Evolutionary conservation across 37 sponge, comb jelly and placozoan genomes (phyloP).

Genomic region (Dysidea cf. avara): DNA sequence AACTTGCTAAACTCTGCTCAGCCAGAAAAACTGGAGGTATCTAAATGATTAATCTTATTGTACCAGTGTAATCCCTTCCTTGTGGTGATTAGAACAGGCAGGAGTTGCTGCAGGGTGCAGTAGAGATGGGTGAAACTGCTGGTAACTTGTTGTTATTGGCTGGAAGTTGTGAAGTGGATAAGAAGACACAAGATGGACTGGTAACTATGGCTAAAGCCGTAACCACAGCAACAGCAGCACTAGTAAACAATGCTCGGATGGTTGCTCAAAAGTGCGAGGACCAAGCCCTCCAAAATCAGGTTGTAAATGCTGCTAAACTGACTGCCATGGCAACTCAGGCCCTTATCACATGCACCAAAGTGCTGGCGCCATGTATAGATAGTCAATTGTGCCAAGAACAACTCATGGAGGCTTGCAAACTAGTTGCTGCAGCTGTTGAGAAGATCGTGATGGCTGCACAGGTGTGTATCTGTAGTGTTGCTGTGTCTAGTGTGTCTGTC

Average conservation of each 20-base stretch:
- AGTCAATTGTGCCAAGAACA: constrained; percentile 86
- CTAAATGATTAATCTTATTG: not conserved
- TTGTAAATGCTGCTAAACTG: constrained; percentile 77
- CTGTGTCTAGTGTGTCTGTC: too few species aligned
- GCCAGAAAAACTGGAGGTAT: constrained; percentile 70
- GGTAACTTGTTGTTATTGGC: constrained; percentile 67
- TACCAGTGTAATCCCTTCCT: not conserved
- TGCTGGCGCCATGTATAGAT: constrained; percentile 78
- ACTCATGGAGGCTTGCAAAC: constrained; percentile 84
- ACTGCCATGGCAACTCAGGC: constrained; percentile 88
- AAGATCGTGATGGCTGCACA: constrained; percentile 85
- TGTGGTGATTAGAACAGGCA: constrained; percentile 47
- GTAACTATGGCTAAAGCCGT: constrained; percentile 92
- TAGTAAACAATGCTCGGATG: constrained; percentile 82
- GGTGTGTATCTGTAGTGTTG: constrained; percentile 1
- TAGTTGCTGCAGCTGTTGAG: constrained; percentile 77
- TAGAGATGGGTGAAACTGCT: constrained; percentile 77
- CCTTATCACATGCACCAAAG: constrained; percentile 88
- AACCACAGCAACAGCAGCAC: constrained; percentile 83
- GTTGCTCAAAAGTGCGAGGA: constrained; percentile 87
- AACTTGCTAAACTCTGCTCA: constrained; percentile 84
- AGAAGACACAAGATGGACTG: constrained; percentile 74
- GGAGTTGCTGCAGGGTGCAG: constrained; percentile 70
- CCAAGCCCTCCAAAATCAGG: constrained; percentile 73
- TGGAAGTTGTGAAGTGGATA: constrained; percentile 78